phyloP scores from a whole-genome alignment of 2,113 vertebrate genomes.

The Protobothrops flavoviridis region DNA sequence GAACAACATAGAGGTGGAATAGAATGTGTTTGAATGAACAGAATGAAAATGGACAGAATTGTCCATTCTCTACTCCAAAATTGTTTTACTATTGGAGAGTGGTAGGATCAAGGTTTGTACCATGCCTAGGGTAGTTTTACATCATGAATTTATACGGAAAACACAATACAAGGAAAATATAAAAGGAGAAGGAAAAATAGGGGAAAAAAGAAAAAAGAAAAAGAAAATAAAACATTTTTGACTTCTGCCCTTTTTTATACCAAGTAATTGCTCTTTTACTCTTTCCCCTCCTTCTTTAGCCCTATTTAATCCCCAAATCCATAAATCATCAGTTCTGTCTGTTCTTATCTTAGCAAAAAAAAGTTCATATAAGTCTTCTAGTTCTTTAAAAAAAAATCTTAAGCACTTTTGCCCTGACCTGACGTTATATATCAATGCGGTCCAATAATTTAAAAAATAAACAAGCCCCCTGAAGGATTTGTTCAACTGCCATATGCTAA shows the following conservation, averaged over 20 bases:
- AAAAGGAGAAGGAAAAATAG: neutral
- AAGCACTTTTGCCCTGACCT: neutral
- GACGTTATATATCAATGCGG: neutral
- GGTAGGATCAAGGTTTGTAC: neutral
- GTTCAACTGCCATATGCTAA: too few species aligned
- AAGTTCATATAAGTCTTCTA: neutral
- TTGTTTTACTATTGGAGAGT: neutral
- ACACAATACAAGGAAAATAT: neutral
- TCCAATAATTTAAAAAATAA: neutral
- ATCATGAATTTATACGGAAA: neutral
- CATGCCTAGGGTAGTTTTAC: neutral
- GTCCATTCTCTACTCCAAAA: neutral
- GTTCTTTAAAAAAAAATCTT: neutral
- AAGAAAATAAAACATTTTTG: neutral
- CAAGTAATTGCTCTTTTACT: neutral
- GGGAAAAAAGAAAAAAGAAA: neutral
- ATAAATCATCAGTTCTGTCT: neutral
- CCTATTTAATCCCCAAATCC: neutral
- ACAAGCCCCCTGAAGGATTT: too few species aligned
- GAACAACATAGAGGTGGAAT: neutral
- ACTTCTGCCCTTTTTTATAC: neutral
- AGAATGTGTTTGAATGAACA: neutral
- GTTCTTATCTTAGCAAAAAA: neutral
- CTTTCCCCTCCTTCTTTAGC: neutral
- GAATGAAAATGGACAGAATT: neutral